phyloP scores from a whole-genome alignment of 1,140 invertebrate species.

The Aphaenogaster floridana region DNA sequence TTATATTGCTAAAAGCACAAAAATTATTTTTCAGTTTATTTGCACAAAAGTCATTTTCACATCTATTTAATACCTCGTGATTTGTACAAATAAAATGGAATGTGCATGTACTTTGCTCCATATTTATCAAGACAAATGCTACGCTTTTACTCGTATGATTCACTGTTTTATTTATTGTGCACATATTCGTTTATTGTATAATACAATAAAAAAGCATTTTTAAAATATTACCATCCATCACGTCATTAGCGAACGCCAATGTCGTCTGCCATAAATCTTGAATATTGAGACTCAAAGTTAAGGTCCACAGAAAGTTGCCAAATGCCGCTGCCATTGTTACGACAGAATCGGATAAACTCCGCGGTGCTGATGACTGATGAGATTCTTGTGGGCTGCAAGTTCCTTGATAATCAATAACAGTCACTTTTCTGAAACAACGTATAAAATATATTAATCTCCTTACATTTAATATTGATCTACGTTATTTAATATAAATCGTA shows the following conservation, averaged over 20 bases:
- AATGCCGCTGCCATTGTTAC: constrained; percentile 74
- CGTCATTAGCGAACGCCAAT: constrained; percentile 81
- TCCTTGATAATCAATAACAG: constrained; percentile 96
- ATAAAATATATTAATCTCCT: not conserved
- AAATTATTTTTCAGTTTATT: not conserved
- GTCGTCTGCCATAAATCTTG: constrained; percentile 83
- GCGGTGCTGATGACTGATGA: constrained; percentile 89
- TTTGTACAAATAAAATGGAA: not conserved
- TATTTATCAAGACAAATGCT: not conserved
- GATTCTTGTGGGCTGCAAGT: constrained; percentile 93
- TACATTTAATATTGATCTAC: too few species aligned
- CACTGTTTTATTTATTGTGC: not conserved
- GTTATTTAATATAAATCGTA: too few species aligned
- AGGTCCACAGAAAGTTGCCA: constrained; percentile 82
- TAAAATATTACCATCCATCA: constrained; percentile 41
- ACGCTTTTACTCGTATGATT: not conserved
- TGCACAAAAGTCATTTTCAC: not conserved
- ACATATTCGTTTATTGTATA: too few species aligned
- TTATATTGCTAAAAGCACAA: too few species aligned
- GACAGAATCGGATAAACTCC: constrained; percentile 83
- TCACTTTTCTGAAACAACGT: constrained; percentile 89
- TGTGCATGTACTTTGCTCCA: not conserved
- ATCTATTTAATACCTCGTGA: not conserved
- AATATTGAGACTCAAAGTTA: constrained; percentile 81
- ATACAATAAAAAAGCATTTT: not conserved